Conservation (phyloP, 1,140 invertebrate genomes). For the Drosophila nikananu region DNA sequence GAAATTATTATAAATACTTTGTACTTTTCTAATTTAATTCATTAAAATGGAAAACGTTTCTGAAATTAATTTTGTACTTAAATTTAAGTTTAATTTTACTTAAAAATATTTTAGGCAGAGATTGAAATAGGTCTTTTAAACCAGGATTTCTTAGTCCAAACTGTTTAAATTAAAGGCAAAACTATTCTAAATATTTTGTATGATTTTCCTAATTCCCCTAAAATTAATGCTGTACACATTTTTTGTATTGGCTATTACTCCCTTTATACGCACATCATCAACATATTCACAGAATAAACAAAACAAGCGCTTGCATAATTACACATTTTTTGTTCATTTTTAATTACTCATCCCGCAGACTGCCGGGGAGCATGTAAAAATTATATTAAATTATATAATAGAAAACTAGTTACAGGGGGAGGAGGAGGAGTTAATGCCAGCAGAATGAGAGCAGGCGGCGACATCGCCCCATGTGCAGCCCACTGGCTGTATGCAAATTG, state of each 20-base stretch:
- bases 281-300: not conserved
- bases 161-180: not conserved
- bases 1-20: not conserved
- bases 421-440: not conserved
- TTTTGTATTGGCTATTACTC: too few species aligned
- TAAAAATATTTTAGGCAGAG: not conserved
- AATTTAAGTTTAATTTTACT: too few species aligned
- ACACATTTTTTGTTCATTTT: constrained; percentile 5
- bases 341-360: constrained; percentile 16
- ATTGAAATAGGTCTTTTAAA: too few species aligned
- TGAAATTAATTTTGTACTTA: not conserved
- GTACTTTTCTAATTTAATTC: not conserved
- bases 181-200: not conserved
- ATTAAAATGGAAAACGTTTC: too few species aligned
- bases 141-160: too few species aligned
- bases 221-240: not conserved
- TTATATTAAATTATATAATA: constrained; percentile 7
- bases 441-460: constrained; percentile 1
- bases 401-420: not conserved
- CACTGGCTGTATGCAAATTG: constrained; percentile 56
- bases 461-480: constrained; percentile 19
- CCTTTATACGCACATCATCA: not conserved
- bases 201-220: not conserved
- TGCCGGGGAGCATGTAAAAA: not conserved
- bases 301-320: constrained; percentile 18